Evolutionary conservation across 2,113 vertebrate species (phyloP).

Genomic region (Podilymbus podiceps): DNA sequence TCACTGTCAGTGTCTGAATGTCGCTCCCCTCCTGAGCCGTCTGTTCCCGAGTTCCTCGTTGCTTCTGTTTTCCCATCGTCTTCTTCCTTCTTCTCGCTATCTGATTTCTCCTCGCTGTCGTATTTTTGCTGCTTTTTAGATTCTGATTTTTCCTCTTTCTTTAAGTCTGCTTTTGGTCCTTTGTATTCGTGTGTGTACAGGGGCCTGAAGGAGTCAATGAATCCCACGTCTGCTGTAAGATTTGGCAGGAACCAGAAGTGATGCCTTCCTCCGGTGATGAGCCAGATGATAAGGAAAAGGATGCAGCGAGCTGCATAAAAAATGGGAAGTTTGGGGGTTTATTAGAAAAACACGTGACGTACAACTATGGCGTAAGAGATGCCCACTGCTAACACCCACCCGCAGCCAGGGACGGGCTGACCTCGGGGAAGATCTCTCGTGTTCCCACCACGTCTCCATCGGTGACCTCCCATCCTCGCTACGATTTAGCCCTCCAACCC

Average conservation of each 20-base stretch:
- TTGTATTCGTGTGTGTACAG: constrained; percentile 99
- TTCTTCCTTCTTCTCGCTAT: constrained; percentile 92
- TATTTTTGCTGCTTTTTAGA: constrained; percentile 85
- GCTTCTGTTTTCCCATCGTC: constrained; percentile 83
- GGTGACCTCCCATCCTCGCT: fast-evolving
- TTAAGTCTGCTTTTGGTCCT: constrained; percentile 86
- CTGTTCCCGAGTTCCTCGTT: constrained; percentile 67
- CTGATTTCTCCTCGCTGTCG: constrained; percentile 92
- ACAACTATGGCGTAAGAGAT: neutral
- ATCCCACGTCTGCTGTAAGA: constrained; percentile 95
- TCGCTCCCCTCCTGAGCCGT: constrained; percentile 78
- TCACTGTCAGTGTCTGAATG: constrained; percentile 97
- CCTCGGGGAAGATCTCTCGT: fast-evolving
- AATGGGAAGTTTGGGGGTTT: neutral
- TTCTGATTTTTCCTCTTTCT: constrained; percentile 87
- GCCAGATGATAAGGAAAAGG: constrained; percentile 97
- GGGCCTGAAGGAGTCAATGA: constrained; percentile 98
- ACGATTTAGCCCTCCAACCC: neutral
- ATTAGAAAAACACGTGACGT: neutral
- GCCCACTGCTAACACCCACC: neutral
- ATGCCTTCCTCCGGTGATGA: constrained; percentile 95
- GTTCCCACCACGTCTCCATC: neutral
- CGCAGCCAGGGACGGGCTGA: neutral
- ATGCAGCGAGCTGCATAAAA: constrained; percentile 89
- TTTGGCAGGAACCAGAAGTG: constrained; percentile 99